A percentile compares a stretch with the other conserved stretches of the same genome.
Conservation (phyloP, 2,113 vertebrate genomes). For the Festucalex cinctus region DNA sequence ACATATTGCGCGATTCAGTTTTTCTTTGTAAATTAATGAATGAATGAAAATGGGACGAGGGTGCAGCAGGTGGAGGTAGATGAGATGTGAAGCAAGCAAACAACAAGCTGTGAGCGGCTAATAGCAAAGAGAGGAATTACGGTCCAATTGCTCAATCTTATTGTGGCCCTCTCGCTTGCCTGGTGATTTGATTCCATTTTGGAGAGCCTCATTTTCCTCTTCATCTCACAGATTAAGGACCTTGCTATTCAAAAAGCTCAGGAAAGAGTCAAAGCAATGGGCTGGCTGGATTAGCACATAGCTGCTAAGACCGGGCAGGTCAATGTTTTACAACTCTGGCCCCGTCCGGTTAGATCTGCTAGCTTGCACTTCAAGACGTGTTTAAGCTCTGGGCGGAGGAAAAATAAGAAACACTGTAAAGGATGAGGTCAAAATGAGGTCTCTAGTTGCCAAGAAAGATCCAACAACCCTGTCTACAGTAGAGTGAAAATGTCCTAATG, state of each 20-base stretch:
- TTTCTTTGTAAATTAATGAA: slow-evolving; percentile 73
- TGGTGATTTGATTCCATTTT: slow-evolving; percentile 70
- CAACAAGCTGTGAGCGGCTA: slow-evolving; percentile 60
- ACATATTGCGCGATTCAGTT: slow-evolving; percentile 60
- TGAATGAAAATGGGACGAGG: slow-evolving; percentile 60
- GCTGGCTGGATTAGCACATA: slow-evolving; percentile 63
- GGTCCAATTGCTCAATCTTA: slow-evolving; percentile 67
- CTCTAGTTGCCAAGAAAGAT: slow-evolving; percentile 25
- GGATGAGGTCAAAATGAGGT: slow-evolving; percentile 23
- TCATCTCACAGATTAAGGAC: slow-evolving; percentile 69
- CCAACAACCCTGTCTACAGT: slow-evolving; percentile 20
- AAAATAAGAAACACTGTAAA: slow-evolving; percentile 21
- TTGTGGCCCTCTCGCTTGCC: slow-evolving; percentile 59
- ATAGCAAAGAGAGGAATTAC: slow-evolving; percentile 73
- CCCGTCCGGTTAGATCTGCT: slow-evolving; percentile 58
- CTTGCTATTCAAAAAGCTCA: slow-evolving; percentile 58
- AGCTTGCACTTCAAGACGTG: slow-evolving; percentile 49
- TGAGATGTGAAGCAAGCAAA: slow-evolving; percentile 45
- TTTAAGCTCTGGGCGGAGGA: slow-evolving; percentile 14
- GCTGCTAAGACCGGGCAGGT: slow-evolving; percentile 54
- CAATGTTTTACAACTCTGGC: slow-evolving; percentile 62
- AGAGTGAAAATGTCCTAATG: slow-evolving; percentile 6
- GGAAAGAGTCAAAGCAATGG: slow-evolving; percentile 52
- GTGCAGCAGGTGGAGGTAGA: slow-evolving; percentile 11
- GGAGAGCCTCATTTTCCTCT: slow-evolving; percentile 72